Base-by-base conservation (phyloP, 2,888 invertebrate genomes). In the Pyrrhosoma nymphula region DNA sequence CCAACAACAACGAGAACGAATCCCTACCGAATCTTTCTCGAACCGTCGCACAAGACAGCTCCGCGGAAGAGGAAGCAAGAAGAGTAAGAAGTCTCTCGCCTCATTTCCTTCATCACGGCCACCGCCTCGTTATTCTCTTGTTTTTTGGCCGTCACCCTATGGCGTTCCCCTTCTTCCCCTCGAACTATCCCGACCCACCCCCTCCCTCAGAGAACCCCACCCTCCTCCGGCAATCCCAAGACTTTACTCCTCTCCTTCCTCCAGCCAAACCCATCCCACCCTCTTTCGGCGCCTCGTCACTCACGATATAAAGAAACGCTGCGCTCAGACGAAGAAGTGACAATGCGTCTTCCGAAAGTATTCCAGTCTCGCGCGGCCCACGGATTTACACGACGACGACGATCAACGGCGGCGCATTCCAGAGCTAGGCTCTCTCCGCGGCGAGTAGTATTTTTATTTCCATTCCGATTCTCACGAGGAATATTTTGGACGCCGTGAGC, bases 281-380 rank as follows among this genome's bases (percentile, higher is more conserved):
- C n/a, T 39, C 47, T 39, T 47, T 88, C 88, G 90, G 90, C 90
- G 90, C 56, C 75, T 82, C 91, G 91, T 63, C 91, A 91, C 91
- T 91, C 91, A 91, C 91, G 91, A 91, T 91, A 91, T 63, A 91
- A 69, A 93, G 93, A 93, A 39, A 69, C 60, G 63, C 39, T 63
- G 39, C 69, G 69, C 47, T 69, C 93, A 69, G 39, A 47, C 63
- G 69, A 69, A 69, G 69, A 93, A 91, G 93, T 93, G 93, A 93
- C 91, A 91, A 91, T 91, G 91, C 93, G 93, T 93, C 93, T 93
- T 93, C 93, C 69, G 93, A 93, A 93, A 93, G 69, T 75, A 75
- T 93, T 93, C 93, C 35, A 60, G 56, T 91, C 91, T 35, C 91
- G 91, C 75, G 75, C n/a, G 35, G 75, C 35, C 75, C 75, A 82